A percentile compares a stretch with the other conserved stretches of the same genome.
Evolutionary conservation across 2,797 vertebrate genomes (phyloP).

Genomic region (Crypturellus tataupa): DNA sequence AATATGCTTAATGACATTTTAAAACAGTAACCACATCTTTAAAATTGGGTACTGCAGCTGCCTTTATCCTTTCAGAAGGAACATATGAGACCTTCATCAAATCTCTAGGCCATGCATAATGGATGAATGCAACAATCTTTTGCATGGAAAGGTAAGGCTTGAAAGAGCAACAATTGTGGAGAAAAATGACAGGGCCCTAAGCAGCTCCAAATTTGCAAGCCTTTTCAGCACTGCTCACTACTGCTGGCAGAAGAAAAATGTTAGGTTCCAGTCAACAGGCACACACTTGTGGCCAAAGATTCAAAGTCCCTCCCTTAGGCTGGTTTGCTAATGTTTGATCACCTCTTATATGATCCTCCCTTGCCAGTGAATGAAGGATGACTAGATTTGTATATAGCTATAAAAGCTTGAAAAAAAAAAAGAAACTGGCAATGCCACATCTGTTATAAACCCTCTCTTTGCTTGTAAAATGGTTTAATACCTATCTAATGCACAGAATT

Average conservation of each 20-base stretch:
- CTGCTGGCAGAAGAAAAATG: not conserved
- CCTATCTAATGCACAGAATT: not conserved
- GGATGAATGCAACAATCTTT: not conserved
- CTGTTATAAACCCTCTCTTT: not conserved
- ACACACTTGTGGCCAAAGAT: not conserved
- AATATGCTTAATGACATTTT: not conserved
- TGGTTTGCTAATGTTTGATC: not conserved
- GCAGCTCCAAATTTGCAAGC: not conserved
- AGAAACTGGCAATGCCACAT: not conserved
- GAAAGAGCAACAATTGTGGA: constrained; percentile 26
- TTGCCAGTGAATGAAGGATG: not conserved
- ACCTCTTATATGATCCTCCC: not conserved
- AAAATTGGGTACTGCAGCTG: not conserved
- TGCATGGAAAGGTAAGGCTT: not conserved
- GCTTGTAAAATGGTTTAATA: not conserved
- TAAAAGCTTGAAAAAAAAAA: not conserved
- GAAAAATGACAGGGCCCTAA: constrained; percentile 17
- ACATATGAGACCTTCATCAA: not conserved
- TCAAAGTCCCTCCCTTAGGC: not conserved
- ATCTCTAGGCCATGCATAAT: constrained; percentile 11
- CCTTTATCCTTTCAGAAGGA: not conserved
- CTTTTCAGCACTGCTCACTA: constrained; percentile 20
- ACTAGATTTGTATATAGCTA: not conserved
- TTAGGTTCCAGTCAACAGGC: not conserved
- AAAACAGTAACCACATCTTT: not conserved